Conservation (phyloP, 2,113 vertebrate species). For the Sitta europaea region DNA sequence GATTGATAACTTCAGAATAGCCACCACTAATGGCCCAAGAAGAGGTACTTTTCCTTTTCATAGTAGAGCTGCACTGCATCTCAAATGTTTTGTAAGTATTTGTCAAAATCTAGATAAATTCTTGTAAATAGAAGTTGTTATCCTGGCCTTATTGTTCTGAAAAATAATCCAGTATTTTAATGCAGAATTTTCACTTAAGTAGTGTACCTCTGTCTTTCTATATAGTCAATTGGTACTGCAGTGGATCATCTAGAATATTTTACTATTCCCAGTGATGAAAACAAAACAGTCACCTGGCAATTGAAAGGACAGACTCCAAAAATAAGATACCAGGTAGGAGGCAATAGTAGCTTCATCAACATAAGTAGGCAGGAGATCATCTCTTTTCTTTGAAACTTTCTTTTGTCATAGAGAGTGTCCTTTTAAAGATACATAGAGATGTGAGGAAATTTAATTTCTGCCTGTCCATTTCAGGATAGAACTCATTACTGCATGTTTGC, state of each 20-base stretch:
- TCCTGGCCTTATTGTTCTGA: not conserved
- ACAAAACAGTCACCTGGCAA: not conserved
- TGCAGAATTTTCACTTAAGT: not conserved
- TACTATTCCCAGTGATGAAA: not conserved
- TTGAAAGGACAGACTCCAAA: not conserved
- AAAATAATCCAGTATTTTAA: not conserved
- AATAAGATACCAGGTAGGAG: not conserved
- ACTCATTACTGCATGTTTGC: not conserved
- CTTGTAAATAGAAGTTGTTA: not conserved
- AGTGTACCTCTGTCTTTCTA: not conserved
- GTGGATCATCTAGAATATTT: not conserved
- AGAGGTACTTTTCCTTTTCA: not conserved
- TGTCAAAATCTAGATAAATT: not conserved
- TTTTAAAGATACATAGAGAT: not conserved
- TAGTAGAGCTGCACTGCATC: not conserved
- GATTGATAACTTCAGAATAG: not conserved
- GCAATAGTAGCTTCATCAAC: not conserved
- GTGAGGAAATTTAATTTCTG: not conserved
- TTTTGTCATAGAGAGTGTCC: not conserved
- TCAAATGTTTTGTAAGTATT: not conserved
- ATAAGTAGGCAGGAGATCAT: not conserved
- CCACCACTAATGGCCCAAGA: not conserved
- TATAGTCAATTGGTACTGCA: not conserved
- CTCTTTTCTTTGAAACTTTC: not conserved
- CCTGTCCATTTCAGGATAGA: not conserved